Conservation (phyloP, 2,113 vertebrate genomes). For the Oostethus manadensis region DNA sequence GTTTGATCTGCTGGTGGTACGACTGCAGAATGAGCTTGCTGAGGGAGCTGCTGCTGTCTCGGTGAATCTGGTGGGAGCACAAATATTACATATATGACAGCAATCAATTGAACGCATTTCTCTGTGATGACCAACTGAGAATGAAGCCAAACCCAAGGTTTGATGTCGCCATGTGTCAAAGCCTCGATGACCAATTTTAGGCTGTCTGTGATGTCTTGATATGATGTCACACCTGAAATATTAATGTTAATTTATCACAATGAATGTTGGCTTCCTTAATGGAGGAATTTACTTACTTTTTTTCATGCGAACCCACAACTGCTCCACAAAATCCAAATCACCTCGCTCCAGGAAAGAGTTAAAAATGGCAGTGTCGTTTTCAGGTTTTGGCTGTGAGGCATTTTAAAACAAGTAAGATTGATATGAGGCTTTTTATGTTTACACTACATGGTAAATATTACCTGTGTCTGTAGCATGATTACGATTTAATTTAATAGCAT, state of each 20-base stretch:
- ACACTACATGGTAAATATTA: not conserved
- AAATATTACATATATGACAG: not conserved
- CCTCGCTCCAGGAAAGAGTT: slow-evolving; percentile 75
- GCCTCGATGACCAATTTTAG: slow-evolving; percentile 79
- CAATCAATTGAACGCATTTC: not conserved
- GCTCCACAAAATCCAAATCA: slow-evolving; percentile 90
- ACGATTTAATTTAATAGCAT: too few species aligned
- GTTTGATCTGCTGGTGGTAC: slow-evolving; percentile 78
- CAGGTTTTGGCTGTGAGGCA: slow-evolving; percentile 66
- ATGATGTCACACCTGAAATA: slow-evolving; percentile 80
- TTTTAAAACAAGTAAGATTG: slow-evolving; percentile 34
- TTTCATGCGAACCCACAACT: slow-evolving; percentile 88
- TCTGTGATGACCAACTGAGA: not conserved
- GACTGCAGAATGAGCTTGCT: slow-evolving; percentile 88
- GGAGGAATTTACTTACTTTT: slow-evolving; percentile 72
- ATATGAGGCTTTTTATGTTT: not conserved
- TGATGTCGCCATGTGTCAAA: slow-evolving; percentile 79
- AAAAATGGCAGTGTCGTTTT: slow-evolving; percentile 73
- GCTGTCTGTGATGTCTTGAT: slow-evolving; percentile 83
- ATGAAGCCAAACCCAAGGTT: slow-evolving; percentile 82
- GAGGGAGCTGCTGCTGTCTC: slow-evolving; percentile 84
- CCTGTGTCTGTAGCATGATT: not conserved
- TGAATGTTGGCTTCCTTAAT: not conserved
- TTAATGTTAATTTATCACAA: not conserved
- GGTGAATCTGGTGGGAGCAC: slow-evolving; percentile 77